Evolutionary conservation across 2,888 invertebrate species (phyloP).

Genomic region (Caenorhabditis sp.): DNA sequence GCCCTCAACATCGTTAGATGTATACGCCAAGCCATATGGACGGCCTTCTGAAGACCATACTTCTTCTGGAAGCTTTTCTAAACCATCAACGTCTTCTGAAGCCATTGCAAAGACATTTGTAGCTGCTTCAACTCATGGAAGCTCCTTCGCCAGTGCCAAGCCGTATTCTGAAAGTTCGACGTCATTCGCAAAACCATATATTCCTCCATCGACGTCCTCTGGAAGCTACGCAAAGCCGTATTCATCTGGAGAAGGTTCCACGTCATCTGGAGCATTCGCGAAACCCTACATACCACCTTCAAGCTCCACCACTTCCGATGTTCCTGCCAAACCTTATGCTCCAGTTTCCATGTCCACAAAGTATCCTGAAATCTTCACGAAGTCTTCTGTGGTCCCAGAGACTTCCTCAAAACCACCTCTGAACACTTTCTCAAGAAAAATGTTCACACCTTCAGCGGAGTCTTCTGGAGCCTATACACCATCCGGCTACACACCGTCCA

Average conservation of each 20-base stretch:
- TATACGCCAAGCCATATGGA: neutral
- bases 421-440: conserved; percentile 16
- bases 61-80: neutral
- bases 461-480: conserved; percentile 20
- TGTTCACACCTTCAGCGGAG: conserved; percentile 16
- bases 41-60: neutral
- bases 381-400: neutral
- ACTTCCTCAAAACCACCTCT: neutral
- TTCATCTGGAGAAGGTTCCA: neutral
- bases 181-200: neutral
- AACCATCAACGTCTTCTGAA: neutral
- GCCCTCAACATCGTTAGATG: conserved; percentile 2
- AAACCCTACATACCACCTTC: neutral
- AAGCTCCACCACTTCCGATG: neutral
- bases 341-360: too few species aligned
- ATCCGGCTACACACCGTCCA: neutral
- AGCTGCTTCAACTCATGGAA: too few species aligned
- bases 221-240: neutral
- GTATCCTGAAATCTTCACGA: neutral
- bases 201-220: neutral
- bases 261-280: conserved; percentile 1
- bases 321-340: neutral
- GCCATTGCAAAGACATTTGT: neutral
- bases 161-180: neutral
- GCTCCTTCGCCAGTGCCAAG: neutral